These are phyloP conservation scores for Stegodyphus mimosarum DNA, from an alignment of 1,140 invertebrate species.

Conservation along the genomic window DNA sequence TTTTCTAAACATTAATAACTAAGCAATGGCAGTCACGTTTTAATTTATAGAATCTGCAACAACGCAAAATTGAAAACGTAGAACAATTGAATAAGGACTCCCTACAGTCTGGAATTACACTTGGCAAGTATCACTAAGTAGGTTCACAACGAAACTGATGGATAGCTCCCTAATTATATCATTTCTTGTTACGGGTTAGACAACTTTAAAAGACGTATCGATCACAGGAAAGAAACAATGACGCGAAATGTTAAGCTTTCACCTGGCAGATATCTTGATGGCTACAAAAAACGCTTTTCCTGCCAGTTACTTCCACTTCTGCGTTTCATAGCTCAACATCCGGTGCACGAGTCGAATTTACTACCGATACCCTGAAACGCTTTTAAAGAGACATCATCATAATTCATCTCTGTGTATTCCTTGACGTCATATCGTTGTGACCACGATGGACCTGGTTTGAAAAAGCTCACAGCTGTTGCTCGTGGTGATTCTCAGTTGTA, in stretches of 20 bases:
- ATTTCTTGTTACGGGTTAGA: not conserved
- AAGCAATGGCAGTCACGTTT: too few species aligned
- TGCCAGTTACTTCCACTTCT: not conserved
- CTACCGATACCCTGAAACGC: too few species aligned
- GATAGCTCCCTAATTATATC: conserved; percentile 54
- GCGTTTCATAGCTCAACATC: not conserved
- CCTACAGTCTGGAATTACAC: too few species aligned
- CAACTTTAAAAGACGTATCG: too few species aligned
- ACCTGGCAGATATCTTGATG: conserved; percentile 26
- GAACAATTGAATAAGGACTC: too few species aligned
- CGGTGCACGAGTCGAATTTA: not conserved
- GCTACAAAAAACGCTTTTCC: not conserved
- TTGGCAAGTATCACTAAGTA: not conserved
- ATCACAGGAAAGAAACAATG: not conserved
- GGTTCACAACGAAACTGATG: conserved; percentile 27
- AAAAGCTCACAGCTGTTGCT: conserved; percentile 20
- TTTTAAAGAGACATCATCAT: conserved; percentile 36
- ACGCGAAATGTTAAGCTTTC: conserved; percentile 1
- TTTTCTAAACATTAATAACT: too few species aligned
- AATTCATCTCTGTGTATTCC: conserved; percentile 35
- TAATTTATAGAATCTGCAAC: too few species aligned
- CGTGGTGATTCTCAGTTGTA: not conserved
- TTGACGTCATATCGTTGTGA: not conserved
- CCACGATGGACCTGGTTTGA: not conserved
- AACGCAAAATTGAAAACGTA: too few species aligned